phyloP scores from a whole-genome alignment of 2,113 vertebrate species.

The Grallaria varia region DNA sequence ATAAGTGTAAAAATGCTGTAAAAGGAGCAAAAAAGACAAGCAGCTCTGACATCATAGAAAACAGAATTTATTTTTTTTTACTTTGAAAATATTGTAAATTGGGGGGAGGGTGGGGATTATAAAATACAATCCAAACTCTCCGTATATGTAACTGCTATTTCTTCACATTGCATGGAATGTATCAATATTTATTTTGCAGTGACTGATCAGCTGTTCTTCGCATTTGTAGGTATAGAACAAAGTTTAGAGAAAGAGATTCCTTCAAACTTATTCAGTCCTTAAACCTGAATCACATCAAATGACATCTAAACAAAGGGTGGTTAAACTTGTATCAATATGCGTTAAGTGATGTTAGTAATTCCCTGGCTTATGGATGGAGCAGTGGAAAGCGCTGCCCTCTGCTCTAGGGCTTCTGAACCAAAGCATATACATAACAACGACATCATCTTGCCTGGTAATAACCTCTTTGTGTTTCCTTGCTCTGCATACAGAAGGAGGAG shows the following conservation, averaged over 20 bases:
- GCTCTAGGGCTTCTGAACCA: not conserved
- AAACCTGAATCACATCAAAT: not conserved
- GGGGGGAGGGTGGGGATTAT: too few relatives aligned
- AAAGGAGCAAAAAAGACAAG: not conserved
- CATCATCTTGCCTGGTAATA: not conserved
- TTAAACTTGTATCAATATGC: not conserved
- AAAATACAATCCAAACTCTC: not conserved
- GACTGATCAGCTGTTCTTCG: not conserved
- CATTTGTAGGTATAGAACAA: not conserved
- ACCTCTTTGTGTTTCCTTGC: not conserved
- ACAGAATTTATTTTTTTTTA: not conserved
- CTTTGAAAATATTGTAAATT: not conserved
- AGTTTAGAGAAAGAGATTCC: not conserved
- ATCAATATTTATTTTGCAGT: not conserved
- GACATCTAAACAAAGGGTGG: not conserved
- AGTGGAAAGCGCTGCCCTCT: not conserved
- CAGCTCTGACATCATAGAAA: not conserved
- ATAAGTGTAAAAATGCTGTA: not conserved
- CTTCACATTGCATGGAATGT: not conserved
- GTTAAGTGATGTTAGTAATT: not conserved
- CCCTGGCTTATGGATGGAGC: not conserved
- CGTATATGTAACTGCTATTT: not conserved
- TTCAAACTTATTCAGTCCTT: not conserved
- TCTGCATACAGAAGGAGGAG: slow-evolving; percentile 89
- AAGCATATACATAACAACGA: not conserved